These are phyloP conservation scores for Drosophila willistoni DNA, from an alignment of 1,140 invertebrate species.

Conservation along the genomic window DNA sequence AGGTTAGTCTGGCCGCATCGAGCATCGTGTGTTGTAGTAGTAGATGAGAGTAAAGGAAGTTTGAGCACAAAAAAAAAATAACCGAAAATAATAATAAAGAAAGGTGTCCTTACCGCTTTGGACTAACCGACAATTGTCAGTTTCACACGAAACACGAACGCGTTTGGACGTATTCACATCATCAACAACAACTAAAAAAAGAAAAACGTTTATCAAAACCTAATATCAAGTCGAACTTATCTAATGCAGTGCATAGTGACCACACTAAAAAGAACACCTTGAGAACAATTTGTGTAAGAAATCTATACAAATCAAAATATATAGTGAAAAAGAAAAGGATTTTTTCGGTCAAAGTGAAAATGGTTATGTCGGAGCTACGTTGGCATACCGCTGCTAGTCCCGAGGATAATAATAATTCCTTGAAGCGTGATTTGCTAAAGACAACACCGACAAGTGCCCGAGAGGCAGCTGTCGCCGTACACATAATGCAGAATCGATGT, in stretches of 20 bases:
- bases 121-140: constrained; percentile 62
- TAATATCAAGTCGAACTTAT: constrained; percentile 13
- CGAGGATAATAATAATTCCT: constrained; percentile 82
- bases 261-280: constrained; percentile 21
- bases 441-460: constrained; percentile 66
- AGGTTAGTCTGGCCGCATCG: constrained; percentile 32
- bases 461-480: constrained; percentile 68
- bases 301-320: constrained; percentile 14
- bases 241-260: constrained; percentile 13
- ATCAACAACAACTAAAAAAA: constrained; percentile 44
- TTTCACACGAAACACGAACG: constrained; percentile 81
- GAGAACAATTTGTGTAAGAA: constrained; percentile 23
- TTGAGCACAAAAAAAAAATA: not conserved
- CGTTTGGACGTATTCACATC: constrained; percentile 61
- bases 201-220: constrained; percentile 12
- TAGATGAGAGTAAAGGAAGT: not conserved
- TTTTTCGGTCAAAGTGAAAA: constrained; percentile 66
- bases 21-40: constrained; percentile 17
- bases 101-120: constrained; percentile 69
- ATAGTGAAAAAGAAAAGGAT: constrained; percentile 16
- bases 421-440: constrained; percentile 80
- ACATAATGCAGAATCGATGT: constrained; percentile 82
- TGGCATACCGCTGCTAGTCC: constrained; percentile 76
- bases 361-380: constrained; percentile 83
- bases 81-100: constrained; percentile 9